Percentiles rank a stretch among this genome's conserved stretches.
phyloP scores from a whole-genome alignment of 2,888 invertebrate species.

The Rhingia campestris region DNA sequence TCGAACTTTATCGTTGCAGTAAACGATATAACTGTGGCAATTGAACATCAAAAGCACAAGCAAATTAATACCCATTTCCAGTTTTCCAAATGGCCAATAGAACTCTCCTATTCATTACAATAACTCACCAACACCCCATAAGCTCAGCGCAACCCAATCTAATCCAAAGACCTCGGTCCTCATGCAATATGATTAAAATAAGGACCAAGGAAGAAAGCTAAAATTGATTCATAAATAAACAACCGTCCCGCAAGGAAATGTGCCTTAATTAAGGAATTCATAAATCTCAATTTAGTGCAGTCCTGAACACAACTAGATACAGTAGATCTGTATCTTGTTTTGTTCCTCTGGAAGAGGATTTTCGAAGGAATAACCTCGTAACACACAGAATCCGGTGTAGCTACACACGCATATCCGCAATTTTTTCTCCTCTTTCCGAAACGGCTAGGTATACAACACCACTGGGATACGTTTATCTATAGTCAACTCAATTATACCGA shows the following conservation, averaged over 20 bases:
- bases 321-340: constrained; percentile 23
- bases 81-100: constrained; percentile 31
- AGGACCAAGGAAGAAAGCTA: constrained; percentile 17
- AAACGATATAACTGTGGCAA: constrained; percentile 28
- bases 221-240: constrained; percentile 66
- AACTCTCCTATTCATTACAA: constrained; percentile 14
- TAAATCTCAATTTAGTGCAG: constrained; percentile 61
- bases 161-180: constrained; percentile 7
- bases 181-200: neutral
- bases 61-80: constrained; percentile 21
- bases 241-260: constrained; percentile 25
- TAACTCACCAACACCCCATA: constrained; percentile 5
- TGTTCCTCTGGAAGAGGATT: neutral
- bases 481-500: constrained; percentile 48
- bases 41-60: constrained; percentile 33
- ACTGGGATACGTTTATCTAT: constrained; percentile 39
- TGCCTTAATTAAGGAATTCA: constrained; percentile 70
- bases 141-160: constrained; percentile 9
- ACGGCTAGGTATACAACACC: constrained; percentile 11
- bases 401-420: constrained; percentile 41
- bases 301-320: constrained; percentile 39
- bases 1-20: too few relatives aligned
- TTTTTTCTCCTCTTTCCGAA: constrained; percentile 11
- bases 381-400: constrained; percentile 25
- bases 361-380: constrained; percentile 13